Conservation (phyloP, 2,797 vertebrate species). For the Gephyroberyx darwinii region DNA sequence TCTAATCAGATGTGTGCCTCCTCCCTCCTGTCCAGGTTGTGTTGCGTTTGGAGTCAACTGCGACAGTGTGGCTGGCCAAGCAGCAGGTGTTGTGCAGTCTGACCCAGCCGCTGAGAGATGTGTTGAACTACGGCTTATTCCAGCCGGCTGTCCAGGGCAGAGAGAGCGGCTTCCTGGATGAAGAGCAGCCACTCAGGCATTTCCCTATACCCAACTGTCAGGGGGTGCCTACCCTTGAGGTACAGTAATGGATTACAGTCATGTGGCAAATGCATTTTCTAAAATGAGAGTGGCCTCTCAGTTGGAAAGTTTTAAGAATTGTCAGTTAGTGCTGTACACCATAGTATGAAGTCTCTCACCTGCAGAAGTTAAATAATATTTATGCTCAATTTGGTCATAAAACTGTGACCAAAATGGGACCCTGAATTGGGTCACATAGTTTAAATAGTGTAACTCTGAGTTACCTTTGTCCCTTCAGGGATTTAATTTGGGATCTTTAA, state of each 20-base stretch:
- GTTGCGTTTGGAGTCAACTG: slow-evolving; percentile 85
- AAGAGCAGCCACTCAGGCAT: slow-evolving; percentile 85
- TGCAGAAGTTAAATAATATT: too few relatives aligned
- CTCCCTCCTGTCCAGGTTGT: slow-evolving; percentile 81
- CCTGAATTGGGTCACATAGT: too few relatives aligned
- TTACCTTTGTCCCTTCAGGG: too few relatives aligned
- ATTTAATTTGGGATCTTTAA: too few relatives aligned
- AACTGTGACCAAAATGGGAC: too few relatives aligned
- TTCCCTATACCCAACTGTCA: slow-evolving; percentile 83
- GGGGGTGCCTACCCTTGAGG: slow-evolving; percentile 87
- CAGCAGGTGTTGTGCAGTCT: slow-evolving; percentile 88
- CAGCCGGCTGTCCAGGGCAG: slow-evolving; percentile 87
- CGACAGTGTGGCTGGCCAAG: slow-evolving; percentile 89
- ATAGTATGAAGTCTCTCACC: too few relatives aligned
- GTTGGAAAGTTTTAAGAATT: too few relatives aligned
- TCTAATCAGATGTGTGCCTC: too few relatives aligned
- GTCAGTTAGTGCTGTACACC: too few relatives aligned
- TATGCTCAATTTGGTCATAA: too few relatives aligned
- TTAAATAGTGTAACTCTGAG: too few relatives aligned
- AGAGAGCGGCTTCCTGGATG: slow-evolving; percentile 89
- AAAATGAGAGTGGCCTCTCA: too few relatives aligned
- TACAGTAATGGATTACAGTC: slow-evolving; percentile 51
- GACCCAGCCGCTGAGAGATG: slow-evolving; percentile 88
- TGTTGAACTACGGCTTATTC: slow-evolving; percentile 91
- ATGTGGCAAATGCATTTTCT: neutral